phyloP scores from a whole-genome alignment of 2,113 vertebrate species.

The Lethenteron reissneri region DNA sequence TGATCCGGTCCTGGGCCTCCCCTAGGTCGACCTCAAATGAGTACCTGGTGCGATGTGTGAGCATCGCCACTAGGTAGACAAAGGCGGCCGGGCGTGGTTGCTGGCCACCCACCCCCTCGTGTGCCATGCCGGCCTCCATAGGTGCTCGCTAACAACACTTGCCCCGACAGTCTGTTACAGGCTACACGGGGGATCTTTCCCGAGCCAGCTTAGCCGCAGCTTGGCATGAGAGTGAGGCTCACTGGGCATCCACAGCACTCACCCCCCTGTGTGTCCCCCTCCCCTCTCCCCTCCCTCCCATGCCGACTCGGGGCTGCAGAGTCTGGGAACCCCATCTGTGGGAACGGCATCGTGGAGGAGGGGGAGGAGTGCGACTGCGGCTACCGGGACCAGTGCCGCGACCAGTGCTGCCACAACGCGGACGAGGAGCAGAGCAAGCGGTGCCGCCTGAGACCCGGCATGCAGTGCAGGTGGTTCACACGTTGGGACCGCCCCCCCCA shows the following conservation, averaged over 20 bases:
- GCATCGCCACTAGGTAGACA: too few relatives aligned
- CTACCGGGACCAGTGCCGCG: constrained; percentile 74
- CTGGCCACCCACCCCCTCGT: too few relatives aligned
- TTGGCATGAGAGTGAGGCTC: too few relatives aligned
- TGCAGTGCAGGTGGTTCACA: constrained; percentile 48
- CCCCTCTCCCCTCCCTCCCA: not conserved
- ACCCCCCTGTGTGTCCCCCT: not conserved
- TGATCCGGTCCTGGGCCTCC: too few relatives aligned
- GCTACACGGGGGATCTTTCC: too few relatives aligned
- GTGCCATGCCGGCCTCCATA: too few relatives aligned
- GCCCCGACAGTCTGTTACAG: too few relatives aligned
- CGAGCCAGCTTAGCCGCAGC: too few relatives aligned
- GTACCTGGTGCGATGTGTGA: too few relatives aligned
- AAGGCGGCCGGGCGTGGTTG: too few relatives aligned
- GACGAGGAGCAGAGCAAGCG: constrained; percentile 40
- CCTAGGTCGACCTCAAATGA: too few relatives aligned
- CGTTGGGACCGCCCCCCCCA: not conserved
- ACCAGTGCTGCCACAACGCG: constrained; percentile 53
- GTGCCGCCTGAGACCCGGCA: constrained; percentile 44
- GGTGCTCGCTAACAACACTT: too few relatives aligned
- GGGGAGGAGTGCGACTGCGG: constrained; percentile 86
- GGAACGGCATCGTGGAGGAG: constrained; percentile 70
- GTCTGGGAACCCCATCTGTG: constrained; percentile 88
- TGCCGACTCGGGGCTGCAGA: constrained; percentile 25
- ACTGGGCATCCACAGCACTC: not conserved